Evolutionary conservation across 2,888 invertebrate genomes (phyloP), one percentile per base, ranked within the genome.

Genomic region (Epinotia bilunana): DNA sequence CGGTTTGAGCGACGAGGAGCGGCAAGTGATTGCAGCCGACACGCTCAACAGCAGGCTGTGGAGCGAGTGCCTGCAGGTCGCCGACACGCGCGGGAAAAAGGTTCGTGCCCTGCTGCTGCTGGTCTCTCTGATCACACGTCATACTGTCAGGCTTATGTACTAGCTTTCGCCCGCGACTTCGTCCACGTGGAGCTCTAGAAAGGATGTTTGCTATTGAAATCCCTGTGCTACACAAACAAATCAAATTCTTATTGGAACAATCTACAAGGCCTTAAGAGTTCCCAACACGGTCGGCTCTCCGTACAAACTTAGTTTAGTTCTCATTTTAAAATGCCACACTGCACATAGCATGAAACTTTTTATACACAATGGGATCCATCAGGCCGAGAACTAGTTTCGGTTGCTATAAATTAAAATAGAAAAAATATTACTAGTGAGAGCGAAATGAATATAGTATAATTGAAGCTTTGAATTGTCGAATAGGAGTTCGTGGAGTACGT

Each of bases 21-120:
- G 78, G 73, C 76, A 94, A 81, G 85, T 82, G 80, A 84, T 94
- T 88, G 76, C 91, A 85, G 79, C 93, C 0, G 97, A 98, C 81
- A 81, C 79, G 0, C 78, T 84, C 1, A 97, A 97, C 84, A 82
- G 86, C 49, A 96, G 96, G 82, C 84, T 96, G 3, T 98, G 98
- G 97, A 86, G 91, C 0, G 96, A 96, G 78, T 96, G 96, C 76
- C 86, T 95, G 64, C 85, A 88, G 18, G 81, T 88, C 4, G 84
- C 94, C 53, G 83, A 86, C 0, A 81, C 83, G 3, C 88, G 93
- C 60, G 95, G 96, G 0, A 96, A 95, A 85, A 90, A 88, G 88
- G 93, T 93, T 77, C 64, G 67, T 53, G 61, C 6, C 2, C 33
- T 39, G 5, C 20, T 9, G 3, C 13, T 39, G 39, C 11, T 18